Evolutionary conservation across 1,140 invertebrate genomes (phyloP).

Genomic region (Temnothorax longispinosus): DNA sequence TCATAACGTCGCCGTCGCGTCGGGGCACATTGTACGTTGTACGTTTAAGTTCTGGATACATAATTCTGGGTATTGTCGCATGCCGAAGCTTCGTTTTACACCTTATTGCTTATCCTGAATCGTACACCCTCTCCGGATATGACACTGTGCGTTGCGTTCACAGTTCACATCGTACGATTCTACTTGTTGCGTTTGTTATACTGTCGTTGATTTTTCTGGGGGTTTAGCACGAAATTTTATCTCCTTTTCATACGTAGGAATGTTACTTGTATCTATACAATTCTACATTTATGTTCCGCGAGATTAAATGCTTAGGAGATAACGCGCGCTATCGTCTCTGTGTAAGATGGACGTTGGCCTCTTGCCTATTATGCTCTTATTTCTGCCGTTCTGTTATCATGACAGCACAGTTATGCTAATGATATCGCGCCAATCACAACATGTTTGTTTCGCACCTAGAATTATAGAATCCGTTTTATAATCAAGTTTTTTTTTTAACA

Average conservation of each 20-base stretch:
- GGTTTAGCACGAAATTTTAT: not conserved
- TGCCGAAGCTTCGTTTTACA: not conserved
- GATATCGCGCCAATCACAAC: not conserved
- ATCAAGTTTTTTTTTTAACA: constrained; percentile 10
- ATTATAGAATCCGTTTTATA: constrained; percentile 8
- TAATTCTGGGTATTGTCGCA: not conserved
- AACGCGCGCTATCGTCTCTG: not conserved
- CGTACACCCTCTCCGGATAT: not conserved
- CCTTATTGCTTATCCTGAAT: not conserved
- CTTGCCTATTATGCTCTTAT: not conserved
- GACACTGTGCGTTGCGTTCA: too few relatives aligned
- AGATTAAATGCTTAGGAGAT: not conserved
- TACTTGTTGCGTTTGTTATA: not conserved
- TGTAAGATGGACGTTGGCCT: constrained; percentile 7
- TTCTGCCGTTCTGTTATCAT: not conserved
- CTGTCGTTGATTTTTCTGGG: not conserved
- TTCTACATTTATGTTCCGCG: not conserved
- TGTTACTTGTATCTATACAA: not conserved
- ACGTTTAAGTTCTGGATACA: not conserved
- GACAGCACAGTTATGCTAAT: not conserved
- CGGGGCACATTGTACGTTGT: too few relatives aligned
- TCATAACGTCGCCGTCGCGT: too few relatives aligned
- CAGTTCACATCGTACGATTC: not conserved
- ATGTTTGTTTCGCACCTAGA: not conserved
- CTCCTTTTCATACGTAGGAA: not conserved